Conservation (phyloP, 2,888 invertebrate species). For the Periphyllus acericola region DNA sequence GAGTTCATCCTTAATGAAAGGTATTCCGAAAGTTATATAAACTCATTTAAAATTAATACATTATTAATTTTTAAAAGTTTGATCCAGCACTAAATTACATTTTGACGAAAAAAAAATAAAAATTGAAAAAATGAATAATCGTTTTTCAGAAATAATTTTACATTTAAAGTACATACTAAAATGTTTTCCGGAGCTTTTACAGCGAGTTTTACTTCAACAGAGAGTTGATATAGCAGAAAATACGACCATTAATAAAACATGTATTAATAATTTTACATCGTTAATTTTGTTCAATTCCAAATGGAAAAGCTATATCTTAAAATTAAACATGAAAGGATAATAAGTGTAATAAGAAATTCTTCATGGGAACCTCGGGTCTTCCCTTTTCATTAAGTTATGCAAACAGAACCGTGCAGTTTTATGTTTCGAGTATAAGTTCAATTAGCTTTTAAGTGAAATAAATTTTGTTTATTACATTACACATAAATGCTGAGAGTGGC, state of each 20-base stretch:
- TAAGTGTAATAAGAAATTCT: conserved; percentile 4
- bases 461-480: background rate
- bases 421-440: background rate
- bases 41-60: background rate
- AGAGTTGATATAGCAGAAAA: background rate
- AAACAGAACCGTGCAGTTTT: background rate
- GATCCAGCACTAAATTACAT: background rate
- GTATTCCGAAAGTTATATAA: too few species aligned
- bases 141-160: background rate
- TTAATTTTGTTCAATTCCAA: background rate
- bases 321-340: background rate
- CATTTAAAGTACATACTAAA: background rate
- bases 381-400: background rate
- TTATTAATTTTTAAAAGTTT: background rate
- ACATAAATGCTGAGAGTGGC: background rate
- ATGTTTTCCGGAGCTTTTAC: background rate
- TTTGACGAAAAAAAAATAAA: background rate
- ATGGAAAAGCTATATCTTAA: background rate
- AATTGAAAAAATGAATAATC: background rate
- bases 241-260: background rate
- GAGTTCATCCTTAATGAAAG: too few species aligned
- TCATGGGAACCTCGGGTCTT: background rate
- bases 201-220: background rate
- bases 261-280: background rate
- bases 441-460: background rate